Base-by-base conservation (phyloP, 2,113 vertebrate genomes). In the Percina caprodes region DNA sequence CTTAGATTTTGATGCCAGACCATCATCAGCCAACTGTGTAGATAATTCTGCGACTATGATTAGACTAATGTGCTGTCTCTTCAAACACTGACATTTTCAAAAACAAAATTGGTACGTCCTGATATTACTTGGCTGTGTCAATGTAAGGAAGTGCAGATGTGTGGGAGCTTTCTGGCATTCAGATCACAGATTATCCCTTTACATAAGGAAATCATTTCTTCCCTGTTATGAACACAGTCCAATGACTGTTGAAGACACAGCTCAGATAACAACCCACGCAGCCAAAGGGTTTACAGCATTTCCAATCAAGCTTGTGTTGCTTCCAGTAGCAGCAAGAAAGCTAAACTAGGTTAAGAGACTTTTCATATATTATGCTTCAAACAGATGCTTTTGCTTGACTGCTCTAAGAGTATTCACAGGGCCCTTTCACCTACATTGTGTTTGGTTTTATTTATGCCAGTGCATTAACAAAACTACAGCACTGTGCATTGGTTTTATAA, bases 281-380 rank as follows among this genome's bases (percentile, higher is more conserved):
- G 55, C 35, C 14, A 79, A 66, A 58, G 62, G 23, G 1, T 56
- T 59, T 21, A 55, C 19, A 67, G 56, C 42, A 30, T 75, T 78
- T 70, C 66, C 55, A 77, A 62, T 84, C 60, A 76, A 65, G 69
- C 69, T 26, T 9, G n/a, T 11, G 12, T 63, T 69, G 56, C 19
- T n/a, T 68, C 30, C 61, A 73, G 52, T 42, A 10, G 73, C 51
- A 71, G 62, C 46, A 33, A 51, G 61, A 55, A 67, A n/a, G 4
- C 69, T 45, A 69, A 91, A 85, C 62, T 81, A 74, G 77, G 82
- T 87, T 80, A 89, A 56, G 70, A 77, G 59, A 79, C 42, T 63
- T 49, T 76, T 86, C 52, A 69, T 76, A 70, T 68, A 58, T 66
- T 76, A 74, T 67, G 65, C 76, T 71, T 67, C 60, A 80, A 70